Percentiles rank a stretch among this genome's conserved stretches.
These are phyloP conservation scores for Leptinotarsa undecemlineata DNA, from an alignment of 1,140 invertebrate species.

Conservation along the genomic window DNA sequence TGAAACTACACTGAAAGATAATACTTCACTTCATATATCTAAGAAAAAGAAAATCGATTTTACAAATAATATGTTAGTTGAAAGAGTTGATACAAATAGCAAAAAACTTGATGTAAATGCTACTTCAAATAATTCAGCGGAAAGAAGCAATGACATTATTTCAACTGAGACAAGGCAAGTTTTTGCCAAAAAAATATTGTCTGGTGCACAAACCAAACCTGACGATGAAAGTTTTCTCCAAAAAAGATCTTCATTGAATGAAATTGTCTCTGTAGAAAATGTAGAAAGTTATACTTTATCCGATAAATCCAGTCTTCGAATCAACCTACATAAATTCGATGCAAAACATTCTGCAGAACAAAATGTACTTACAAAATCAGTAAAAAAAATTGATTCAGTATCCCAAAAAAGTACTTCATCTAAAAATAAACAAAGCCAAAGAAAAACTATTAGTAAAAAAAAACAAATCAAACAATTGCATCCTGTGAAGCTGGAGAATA, in stretches of 20 bases:
- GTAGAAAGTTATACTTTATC: background rate
- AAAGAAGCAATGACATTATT: too few species aligned
- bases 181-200: too few species aligned
- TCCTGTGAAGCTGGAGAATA: background rate
- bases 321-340: background rate
- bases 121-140: too few species aligned
- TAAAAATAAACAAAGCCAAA: constrained; percentile 8
- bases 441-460: constrained; percentile 8
- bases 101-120: too few species aligned
- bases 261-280: constrained; percentile 43
- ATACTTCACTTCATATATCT: constrained; percentile 39
- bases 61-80: too few species aligned
- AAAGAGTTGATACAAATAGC: too few species aligned
- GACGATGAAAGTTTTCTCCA: too few species aligned
- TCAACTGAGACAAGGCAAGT: too few species aligned
- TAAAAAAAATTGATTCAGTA: too few species aligned
- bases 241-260: too few species aligned
- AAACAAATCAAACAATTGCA: background rate
- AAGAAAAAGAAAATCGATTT: constrained; percentile 48
- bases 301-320: background rate
- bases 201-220: too few species aligned
- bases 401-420: background rate
- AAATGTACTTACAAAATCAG: background rate
- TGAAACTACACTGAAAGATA: constrained; percentile 46
- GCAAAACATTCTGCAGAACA: constrained; percentile 14